Base-by-base conservation (phyloP, 1,140 invertebrate genomes). In the Phocides pigmalion region DNA sequence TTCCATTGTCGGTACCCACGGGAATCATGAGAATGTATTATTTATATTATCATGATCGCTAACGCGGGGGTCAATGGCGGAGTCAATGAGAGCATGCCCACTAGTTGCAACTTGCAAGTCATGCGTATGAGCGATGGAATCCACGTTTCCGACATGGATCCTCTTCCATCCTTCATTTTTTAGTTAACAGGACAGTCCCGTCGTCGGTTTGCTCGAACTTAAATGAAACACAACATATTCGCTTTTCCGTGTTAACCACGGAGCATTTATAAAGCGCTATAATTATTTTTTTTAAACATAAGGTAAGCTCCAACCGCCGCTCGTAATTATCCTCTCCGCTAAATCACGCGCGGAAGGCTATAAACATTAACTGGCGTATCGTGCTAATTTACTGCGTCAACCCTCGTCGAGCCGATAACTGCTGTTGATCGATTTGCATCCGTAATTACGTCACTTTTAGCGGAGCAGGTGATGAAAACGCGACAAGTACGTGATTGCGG, bases 381-480 rank as follows among this genome's bases (percentile, higher is more conserved):
- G 79, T 76, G 76, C 74, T 88, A 85, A 88, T 88, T 87, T 79
- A 74, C 76, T 79, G 77, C 81, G 78, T 85, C 79, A 89, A 81
- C 79, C 76, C 80, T 84, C 80, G 77, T 74, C 76, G 75, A 71
- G 71, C 46, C 74, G 82, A 86, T 89, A 88, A 87, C 81, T 85
- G 84, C 74, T 73, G 74, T 73, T 82, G 81, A 89, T 88, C 84
- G 84, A 90, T 89, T 89, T 90, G 88, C 88, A 90, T 90, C 80
- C 73, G 73, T 90, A 90, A 90, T 90, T 84, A 82, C 84, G 82
- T 87, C 85, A 90, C 83, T 87, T 90, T 85, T 87, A 84, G 76
- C 82, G 68, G 64, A 69, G 76, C 80, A 85, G 82, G 86, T 88
- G 88, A 90, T 87, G 85, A 89, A 88, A 89, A 88, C 76, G 76